A percentile compares a stretch with the other conserved stretches of the same genome.
Conservation (phyloP, 2,113 vertebrate species). For the Coreoperca whiteheadi region DNA sequence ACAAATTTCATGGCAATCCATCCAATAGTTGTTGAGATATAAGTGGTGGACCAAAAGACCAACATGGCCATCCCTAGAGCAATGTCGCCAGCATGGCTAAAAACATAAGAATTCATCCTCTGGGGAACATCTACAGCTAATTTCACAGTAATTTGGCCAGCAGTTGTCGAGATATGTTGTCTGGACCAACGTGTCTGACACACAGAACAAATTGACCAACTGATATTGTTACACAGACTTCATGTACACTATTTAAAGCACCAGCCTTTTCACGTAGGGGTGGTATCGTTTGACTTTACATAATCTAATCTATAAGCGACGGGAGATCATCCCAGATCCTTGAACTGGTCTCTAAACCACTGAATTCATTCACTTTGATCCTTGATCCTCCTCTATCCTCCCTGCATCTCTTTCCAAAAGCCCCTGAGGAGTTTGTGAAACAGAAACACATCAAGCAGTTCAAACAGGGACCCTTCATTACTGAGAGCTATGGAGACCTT, state of each 20-base stretch:
- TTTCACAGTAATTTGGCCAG: neutral
- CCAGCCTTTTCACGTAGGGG: neutral
- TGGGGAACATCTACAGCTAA: neutral
- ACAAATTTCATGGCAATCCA: too few relatives aligned
- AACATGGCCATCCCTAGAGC: too few relatives aligned
- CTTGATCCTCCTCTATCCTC: conserved; percentile 33
- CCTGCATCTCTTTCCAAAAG: conserved; percentile 17
- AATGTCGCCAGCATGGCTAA: neutral
- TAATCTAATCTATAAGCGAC: conserved; percentile 26
- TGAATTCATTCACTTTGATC: conserved; percentile 39
- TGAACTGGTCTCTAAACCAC: conserved; percentile 32
- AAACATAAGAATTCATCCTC: neutral
- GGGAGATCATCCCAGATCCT: conserved; percentile 25
- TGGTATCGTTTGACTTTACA: conserved; percentile 15
- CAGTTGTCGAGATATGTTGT: neutral
- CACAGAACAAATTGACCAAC: neutral
- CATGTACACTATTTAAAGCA: neutral
- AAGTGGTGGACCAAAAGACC: neutral
- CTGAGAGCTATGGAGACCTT: neutral
- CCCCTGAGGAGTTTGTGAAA: conserved; percentile 36
- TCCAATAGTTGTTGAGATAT: too few relatives aligned
- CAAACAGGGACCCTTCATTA: conserved; percentile 33
- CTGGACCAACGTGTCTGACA: neutral
- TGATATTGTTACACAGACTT: neutral
- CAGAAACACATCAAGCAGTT: conserved; percentile 46